Evolutionary conservation across 2,888 invertebrate species (phyloP).

Genomic region (Drosophila antonietae): DNA sequence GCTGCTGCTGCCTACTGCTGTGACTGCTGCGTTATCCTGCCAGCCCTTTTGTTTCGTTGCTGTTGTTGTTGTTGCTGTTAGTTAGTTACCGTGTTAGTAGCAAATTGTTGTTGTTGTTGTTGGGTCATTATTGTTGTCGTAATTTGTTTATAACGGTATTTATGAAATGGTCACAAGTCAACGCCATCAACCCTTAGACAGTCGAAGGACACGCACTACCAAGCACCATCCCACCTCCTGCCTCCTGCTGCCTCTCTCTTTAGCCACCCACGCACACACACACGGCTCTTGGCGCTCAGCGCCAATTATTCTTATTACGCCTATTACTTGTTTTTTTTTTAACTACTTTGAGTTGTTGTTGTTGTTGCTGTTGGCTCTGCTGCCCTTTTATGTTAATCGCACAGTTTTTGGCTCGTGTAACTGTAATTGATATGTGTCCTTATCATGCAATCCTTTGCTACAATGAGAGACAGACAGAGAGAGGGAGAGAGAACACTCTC

Average conservation of each 20-base stretch:
- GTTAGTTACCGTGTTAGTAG: conserved; percentile 37
- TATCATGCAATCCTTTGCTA: conserved; percentile 76
- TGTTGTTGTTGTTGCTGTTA: conserved; percentile 28
- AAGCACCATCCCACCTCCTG: background rate
- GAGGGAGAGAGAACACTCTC: background rate
- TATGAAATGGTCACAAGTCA: conserved; percentile 84
- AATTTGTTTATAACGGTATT: conserved; percentile 81
- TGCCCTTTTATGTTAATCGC: conserved; percentile 80
- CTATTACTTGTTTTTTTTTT: conserved; percentile 69
- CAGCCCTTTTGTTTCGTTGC: conserved; percentile 38
- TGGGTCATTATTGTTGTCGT: conserved; percentile 70
- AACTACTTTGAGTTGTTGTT: conserved; percentile 57
- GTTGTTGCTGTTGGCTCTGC: conserved; percentile 34
- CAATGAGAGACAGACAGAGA: background rate
- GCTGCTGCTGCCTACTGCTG: conserved; percentile 43
- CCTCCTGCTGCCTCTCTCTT: background rate
- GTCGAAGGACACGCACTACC: conserved; percentile 57
- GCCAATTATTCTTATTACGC: conserved; percentile 82
- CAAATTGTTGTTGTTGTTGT: conserved; percentile 42
- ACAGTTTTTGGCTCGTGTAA: conserved; percentile 76
- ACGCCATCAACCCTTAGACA: conserved; percentile 64
- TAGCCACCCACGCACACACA: conserved; percentile 21
- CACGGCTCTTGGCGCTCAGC: conserved; percentile 45
- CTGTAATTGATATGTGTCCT: conserved; percentile 82
- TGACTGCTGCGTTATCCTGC: conserved; percentile 42